Evolutionary conservation across 2,113 vertebrate species (phyloP), one percentile per base, ranked within the genome.

Genomic region (Scophthalmus maximus): DNA sequence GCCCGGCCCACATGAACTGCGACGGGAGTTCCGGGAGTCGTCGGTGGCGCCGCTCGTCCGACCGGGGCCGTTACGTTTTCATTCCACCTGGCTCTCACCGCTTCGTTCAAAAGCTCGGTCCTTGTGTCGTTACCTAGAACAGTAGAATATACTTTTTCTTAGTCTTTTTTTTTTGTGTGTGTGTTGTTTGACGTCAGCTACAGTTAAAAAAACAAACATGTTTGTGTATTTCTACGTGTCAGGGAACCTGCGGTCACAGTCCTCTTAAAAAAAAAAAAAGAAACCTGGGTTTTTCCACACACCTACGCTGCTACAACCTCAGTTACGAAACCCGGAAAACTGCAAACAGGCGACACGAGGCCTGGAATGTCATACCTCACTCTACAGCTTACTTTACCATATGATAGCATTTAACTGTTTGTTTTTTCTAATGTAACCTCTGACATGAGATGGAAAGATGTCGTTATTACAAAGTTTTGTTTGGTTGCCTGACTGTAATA

Each of bases 301-400:
- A 91, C 86, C 78, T 87, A 90, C 88, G 94, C 93, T 94, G 92
- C 93, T 94, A 93, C 90, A 87, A 93, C 91, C 92, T 92, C 87
- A 85, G 91, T 91, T 90, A 88, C 70, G 65, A 81, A 91, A 91
- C 91, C 94, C 90, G 87, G 92, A 91, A 92, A 91, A 93, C 92
- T 94, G 93, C 93, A 94, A 88, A 79, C 80, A 27, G 90, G 89
- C 78, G 12, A 47, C 52, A 76, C 89, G 73, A 46, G 23, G 84
- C 87, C 92, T 89, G 83, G 82, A 68, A 67, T 57, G 79, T 94
- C 92, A 92, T 94, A 94, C 94, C 94, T 94, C 93, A 92, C 85
- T 89, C 78, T 84, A 89, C 89, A 18, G 92, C 81, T 88, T 90
- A 87, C 73, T 88, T 87, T 83, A 91, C 79, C 79, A 81, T 89